Evolutionary conservation across 2,797 vertebrate genomes (phyloP).

Genomic region (Acanthurus lineatus): DNA sequence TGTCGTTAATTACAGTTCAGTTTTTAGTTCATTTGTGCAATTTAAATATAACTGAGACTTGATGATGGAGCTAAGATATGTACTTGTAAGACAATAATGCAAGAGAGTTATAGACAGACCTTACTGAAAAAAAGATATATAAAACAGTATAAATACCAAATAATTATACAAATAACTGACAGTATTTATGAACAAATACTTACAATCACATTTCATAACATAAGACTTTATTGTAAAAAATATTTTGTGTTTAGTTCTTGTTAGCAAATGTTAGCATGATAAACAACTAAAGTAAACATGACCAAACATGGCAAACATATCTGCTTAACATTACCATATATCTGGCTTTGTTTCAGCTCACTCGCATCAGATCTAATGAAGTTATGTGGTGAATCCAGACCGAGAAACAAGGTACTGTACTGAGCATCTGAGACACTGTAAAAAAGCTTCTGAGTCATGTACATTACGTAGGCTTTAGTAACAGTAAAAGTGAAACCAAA

Average conservation of each 20-base stretch:
- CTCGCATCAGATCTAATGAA: conserved; percentile 95
- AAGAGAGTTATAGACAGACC: background rate
- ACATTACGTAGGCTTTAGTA: background rate
- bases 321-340: background rate
- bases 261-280: background rate
- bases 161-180: too few species aligned
- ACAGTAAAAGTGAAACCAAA: background rate
- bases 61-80: background rate
- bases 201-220: background rate
- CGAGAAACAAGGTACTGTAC: conserved; percentile 92
- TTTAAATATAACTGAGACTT: background rate
- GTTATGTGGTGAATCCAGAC: conserved; percentile 93
- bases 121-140: background rate
- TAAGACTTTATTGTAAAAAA: background rate
- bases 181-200: background rate
- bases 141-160: background rate
- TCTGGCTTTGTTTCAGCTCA: conserved; percentile 82
- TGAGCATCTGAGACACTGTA: background rate
- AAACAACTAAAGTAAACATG: background rate
- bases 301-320: background rate
- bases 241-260: too few species aligned
- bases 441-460: background rate
- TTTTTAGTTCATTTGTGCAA: background rate
- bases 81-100: background rate
- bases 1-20: too few species aligned